These are phyloP conservation scores for Gallinago paraguaiae DNA, from an alignment of 2,113 vertebrate species.

Conservation along the genomic window DNA sequence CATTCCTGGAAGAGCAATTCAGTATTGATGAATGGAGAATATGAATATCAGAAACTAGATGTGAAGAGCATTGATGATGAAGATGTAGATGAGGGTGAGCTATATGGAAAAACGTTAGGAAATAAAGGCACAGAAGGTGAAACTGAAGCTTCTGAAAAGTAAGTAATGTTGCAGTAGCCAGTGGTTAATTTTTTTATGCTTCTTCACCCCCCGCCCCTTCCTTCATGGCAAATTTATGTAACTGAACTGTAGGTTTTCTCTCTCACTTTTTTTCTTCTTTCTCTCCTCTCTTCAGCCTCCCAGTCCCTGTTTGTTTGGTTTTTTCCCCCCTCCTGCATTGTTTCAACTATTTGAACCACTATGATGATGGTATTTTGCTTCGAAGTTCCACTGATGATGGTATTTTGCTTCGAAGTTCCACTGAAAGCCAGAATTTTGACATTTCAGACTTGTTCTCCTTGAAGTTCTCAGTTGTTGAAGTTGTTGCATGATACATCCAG, in stretches of 20 bases:
- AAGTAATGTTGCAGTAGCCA: slow-evolving; percentile 32
- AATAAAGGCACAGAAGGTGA: slow-evolving; percentile 33
- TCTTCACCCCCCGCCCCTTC: neutral
- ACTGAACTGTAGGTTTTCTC: neutral
- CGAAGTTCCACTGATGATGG: neutral
- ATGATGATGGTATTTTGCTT: neutral
- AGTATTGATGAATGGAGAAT: slow-evolving; percentile 74
- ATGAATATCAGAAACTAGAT: slow-evolving; percentile 74
- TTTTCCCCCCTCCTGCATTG: neutral
- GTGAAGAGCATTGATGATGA: slow-evolving; percentile 84
- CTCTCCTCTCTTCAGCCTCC: neutral
- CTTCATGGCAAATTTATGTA: neutral
- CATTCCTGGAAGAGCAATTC: slow-evolving; percentile 67
- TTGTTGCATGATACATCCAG: neutral
- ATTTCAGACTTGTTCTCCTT: neutral
- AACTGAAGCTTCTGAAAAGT: slow-evolving; percentile 68
- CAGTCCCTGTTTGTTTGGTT: no score
- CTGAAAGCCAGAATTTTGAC: neutral
- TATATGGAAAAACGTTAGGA: neutral
- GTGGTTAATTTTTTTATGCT: neutral
- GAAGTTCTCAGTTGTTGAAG: neutral
- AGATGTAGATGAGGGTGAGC: slow-evolving; percentile 71
- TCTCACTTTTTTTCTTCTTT: neutral
- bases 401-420: neutral
- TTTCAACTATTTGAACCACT: neutral